These are phyloP conservation scores for Phyllopteryx taeniolatus DNA, from an alignment of 2,113 vertebrate species.

Conservation along the genomic window DNA sequence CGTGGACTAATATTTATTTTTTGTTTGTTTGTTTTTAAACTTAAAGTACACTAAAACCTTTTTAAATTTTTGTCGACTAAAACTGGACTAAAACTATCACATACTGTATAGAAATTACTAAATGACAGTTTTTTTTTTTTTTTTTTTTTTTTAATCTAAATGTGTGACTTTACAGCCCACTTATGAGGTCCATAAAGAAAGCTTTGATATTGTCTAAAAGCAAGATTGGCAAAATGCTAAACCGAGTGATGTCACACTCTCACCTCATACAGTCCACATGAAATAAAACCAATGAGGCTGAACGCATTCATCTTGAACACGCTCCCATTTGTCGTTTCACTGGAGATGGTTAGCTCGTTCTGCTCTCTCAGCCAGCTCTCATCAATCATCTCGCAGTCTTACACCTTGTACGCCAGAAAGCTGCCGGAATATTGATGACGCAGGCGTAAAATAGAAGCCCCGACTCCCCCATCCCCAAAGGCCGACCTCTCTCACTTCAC, in stretches of 20 bases:
- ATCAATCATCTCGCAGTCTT: slow-evolving; percentile 46
- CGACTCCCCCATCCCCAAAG: background rate
- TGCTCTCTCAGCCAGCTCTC: slow-evolving; percentile 32
- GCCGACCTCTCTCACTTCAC: slow-evolving; percentile 7
- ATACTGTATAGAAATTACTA: no score
- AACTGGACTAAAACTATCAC: no score
- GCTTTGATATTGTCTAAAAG: background rate
- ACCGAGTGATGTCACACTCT: background rate
- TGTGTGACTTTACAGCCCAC: no score
- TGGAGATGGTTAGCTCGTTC: slow-evolving; percentile 28
- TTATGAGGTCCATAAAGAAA: background rate
- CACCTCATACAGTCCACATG: background rate
- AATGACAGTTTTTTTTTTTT: no score
- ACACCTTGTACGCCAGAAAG: slow-evolving; percentile 35
- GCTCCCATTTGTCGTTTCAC: slow-evolving; percentile 30
- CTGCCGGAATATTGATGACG: slow-evolving; percentile 54
- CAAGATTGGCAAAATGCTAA: background rate
- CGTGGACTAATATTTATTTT: no score
- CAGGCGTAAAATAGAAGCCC: slow-evolving; percentile 45
- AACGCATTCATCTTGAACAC: slow-evolving; percentile 22
- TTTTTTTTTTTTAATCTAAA: no score
- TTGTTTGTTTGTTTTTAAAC: no score
- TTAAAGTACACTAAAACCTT: no score
- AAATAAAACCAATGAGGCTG: slow-evolving; percentile 38
- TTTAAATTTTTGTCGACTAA: no score